Base-by-base conservation (phyloP, 1,140 invertebrate species). In the Papilio machaon region DNA sequence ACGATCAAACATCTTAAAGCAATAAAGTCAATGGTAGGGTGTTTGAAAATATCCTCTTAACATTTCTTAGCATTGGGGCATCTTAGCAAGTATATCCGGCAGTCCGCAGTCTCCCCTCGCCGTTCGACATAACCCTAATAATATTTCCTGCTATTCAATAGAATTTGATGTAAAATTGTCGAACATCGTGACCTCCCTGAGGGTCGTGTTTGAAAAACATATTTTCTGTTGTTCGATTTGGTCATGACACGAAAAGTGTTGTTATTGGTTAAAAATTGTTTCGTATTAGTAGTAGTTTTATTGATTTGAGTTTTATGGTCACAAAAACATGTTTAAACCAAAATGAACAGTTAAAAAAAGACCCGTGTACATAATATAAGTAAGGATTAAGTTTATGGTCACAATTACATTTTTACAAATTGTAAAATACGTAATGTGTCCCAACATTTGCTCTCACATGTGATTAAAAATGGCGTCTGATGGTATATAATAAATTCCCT, bases 381-480 rank as follows among this genome's bases (percentile, higher is more conserved):
- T 30, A 23, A 23, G 58, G 13, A 35, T 13, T 70, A 80, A 79
- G n/a, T 60, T 67, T 60, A 58, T 54, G 23, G 23, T 19, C 64
- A 82, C 52, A 82, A 76, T 43, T 6, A 43, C 3, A 43, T 82
- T 80, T 73, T 30, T 80, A 80, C 58, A 58, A 82, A 82, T 79
- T 83, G 81, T 83, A 85, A 86, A 85, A 85, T 85, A 85, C 83
- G 83, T 85, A 81, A 79, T 82, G 82, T 82, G 80, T 76, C 35
- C 80, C 82, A 85, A 85, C 84, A 86, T 85, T 88, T 75, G 82
- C 80, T 81, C 74, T 76, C 46, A 15, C 43, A 46, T 82, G 79
- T 86, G 85, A 87, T 88, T 88, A 88, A 87, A 88, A 85, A 88
- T 86, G 83, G 84, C 87, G 84, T 74, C 82, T 82, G 76, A 82